These are phyloP conservation scores for Xylophagus ater DNA, from an alignment of 2,888 invertebrate species.

Conservation along the genomic window DNA sequence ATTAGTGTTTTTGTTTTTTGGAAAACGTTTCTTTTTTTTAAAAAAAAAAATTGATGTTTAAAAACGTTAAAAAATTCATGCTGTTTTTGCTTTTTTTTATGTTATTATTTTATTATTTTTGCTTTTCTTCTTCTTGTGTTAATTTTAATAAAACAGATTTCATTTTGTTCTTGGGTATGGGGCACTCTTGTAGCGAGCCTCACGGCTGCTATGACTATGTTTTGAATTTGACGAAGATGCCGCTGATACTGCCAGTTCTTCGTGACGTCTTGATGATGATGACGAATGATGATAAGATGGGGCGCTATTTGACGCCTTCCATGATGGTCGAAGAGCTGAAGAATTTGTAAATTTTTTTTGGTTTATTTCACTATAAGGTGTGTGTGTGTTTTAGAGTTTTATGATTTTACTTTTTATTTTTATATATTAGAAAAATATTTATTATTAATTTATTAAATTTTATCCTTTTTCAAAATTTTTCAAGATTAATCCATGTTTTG, in stretches of 20 bases:
- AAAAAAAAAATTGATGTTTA: no score
- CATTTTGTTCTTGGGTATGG: slow-evolving; percentile 44
- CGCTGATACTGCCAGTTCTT: slow-evolving; percentile 10
- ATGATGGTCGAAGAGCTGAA: slow-evolving; percentile 15
- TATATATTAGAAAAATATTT: slow-evolving; percentile 8
- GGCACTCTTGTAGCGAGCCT: slow-evolving; percentile 46
- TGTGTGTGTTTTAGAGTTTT: slow-evolving; percentile 1
- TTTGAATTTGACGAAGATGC: slow-evolving; percentile 14
- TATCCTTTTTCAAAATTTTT: slow-evolving; percentile 9
- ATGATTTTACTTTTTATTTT: slow-evolving; percentile 7
- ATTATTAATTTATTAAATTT: slow-evolving; percentile 9
- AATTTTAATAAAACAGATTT: slow-evolving; percentile 5
- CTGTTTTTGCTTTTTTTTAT: no score
- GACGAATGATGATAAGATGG: slow-evolving; percentile 12
- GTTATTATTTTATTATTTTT: no score
- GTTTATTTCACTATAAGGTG: slow-evolving; percentile 16
- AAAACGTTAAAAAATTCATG: no score
- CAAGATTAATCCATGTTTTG: neutral
- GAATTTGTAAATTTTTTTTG: slow-evolving; percentile 10
- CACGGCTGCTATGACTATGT: slow-evolving; percentile 19
- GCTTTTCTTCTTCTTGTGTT: no score
- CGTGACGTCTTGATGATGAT: slow-evolving; percentile 18
- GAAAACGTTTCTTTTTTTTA: no score
- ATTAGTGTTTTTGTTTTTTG: no score
- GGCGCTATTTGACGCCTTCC: slow-evolving; percentile 18